These are phyloP conservation scores for Caenorhabditis plicata DNA, from an alignment of 2,888 invertebrate genomes.

Conservation along the genomic window DNA sequence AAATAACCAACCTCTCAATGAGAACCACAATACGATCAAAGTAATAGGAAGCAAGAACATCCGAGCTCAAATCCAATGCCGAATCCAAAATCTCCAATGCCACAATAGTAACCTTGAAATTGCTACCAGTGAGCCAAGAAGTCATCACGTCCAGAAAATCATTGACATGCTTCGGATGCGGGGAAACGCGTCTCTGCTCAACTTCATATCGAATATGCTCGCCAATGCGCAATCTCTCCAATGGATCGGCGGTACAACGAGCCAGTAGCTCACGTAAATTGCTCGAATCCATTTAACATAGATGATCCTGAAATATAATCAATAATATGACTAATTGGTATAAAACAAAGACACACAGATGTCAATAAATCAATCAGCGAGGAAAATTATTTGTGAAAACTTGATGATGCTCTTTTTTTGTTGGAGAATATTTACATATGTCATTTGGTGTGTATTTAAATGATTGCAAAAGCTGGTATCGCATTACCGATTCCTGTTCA, in stretches of 20 bases:
- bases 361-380: too few relatives aligned
- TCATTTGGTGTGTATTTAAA: too few relatives aligned
- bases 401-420: too few relatives aligned
- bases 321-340: too few relatives aligned
- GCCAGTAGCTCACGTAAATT: constrained; percentile 21
- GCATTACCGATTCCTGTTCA: too few relatives aligned
- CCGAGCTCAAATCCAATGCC: constrained; percentile 13
- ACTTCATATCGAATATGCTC: too few relatives aligned
- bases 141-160: constrained; percentile 31
- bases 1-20: constrained; percentile 28
- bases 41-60: constrained; percentile 27
- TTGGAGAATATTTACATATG: too few relatives aligned
- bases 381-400: too few relatives aligned
- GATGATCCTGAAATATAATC: too few relatives aligned
- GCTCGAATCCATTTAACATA: constrained; percentile 31
- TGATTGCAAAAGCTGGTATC: too few relatives aligned
- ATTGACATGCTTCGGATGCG: constrained; percentile 29
- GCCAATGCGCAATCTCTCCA: too few relatives aligned
- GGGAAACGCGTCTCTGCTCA: constrained; percentile 23
- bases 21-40: constrained; percentile 19
- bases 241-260: constrained; percentile 23
- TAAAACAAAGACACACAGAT: too few relatives aligned
- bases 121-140: constrained; percentile 29
- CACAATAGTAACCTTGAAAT: constrained; percentile 25
- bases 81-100: constrained; percentile 22